Evolutionary conservation across 2,888 invertebrate species (phyloP).

Genomic region (Cryptus armator): DNA sequence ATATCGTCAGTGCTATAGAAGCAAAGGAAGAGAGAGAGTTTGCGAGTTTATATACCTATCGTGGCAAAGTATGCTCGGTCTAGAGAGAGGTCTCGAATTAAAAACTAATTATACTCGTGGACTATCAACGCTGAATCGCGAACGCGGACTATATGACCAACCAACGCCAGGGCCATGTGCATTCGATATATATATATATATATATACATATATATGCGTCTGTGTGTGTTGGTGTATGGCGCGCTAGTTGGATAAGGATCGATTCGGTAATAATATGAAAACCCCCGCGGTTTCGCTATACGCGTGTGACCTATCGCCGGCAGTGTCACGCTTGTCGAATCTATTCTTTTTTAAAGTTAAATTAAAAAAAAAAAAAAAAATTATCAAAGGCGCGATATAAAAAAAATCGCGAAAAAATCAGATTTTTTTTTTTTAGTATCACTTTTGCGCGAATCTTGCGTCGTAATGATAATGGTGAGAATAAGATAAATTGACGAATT

Average conservation of each 20-base stretch:
- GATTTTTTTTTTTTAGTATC: too few species aligned
- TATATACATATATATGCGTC: neutral
- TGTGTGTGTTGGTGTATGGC: conserved; percentile 1
- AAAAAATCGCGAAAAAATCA: neutral
- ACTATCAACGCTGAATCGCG: conserved; percentile 67
- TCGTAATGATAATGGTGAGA: too few species aligned
- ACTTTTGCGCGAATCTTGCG: too few species aligned
- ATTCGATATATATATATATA: neutral
- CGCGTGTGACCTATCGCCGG: conserved; percentile 41
- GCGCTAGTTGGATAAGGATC: conserved; percentile 65
- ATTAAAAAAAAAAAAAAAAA: too few species aligned
- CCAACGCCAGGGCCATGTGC: conserved; percentile 43
- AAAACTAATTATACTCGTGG: conserved; percentile 67
- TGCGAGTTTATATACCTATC: conserved; percentile 56
- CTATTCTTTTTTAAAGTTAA: neutral
- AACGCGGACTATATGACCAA: conserved; percentile 41
- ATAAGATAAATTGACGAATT: too few species aligned
- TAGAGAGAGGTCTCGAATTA: conserved; percentile 67
- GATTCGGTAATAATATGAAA: conserved; percentile 64
- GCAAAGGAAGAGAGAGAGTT: conserved; percentile 61
- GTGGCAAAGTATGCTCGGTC: conserved; percentile 67
- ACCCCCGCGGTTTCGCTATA: conserved; percentile 34
- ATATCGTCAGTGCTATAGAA: conserved; percentile 57
- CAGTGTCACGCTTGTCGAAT: conserved; percentile 42
- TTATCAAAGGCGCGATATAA: too few species aligned